Base-by-base conservation (phyloP, 2,113 vertebrate genomes). In the Cyanocitta stelleri region DNA sequence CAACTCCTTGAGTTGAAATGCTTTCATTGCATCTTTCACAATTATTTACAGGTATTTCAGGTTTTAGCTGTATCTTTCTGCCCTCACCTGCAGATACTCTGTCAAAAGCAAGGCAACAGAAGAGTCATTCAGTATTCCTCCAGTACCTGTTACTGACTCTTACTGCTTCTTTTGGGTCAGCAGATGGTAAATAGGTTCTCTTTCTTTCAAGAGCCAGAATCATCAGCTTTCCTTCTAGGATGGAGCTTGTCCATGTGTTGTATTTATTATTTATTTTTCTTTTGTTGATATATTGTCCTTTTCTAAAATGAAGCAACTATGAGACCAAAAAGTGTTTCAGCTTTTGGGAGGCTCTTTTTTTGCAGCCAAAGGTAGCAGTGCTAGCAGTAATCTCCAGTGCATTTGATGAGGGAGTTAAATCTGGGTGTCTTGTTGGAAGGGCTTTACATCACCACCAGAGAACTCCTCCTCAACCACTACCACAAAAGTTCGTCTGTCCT, bases 21-120 rank as follows among this genome's bases (percentile, higher is more conserved):
- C 54, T 75, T 95, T 77, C 23, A 48, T 52, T 91, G 72, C 54
- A 56, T 75, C 84, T 87, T 96, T 87, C 74, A 82, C 62, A 73
- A 62, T 76, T 87, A 78, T 72, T 92, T 92, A 73, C 84, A 89
- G 41, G 54, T 93, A 82, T 92, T 82, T 93, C 74, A 66, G 71
- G 81, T 93, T 89, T 91, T 75, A 76, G 87, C 56, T 81, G 6
- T 55, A 51, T 44, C 64, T 48, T 66, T 92, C 61, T 92, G 64
- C 74, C 44, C 22, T 90, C 59, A 46, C 37, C 41, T 96, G 18
- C 83, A 92, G 32, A 76, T 76, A 18, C 49, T 89, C 55, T 71
- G 30, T 76, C 64, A 72, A 86, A 84, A 84, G 27, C 43, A 88
- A 80, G 49, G 52, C 73, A 78, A 39, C 55, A 83, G 71, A 75